A percentile compares a stretch with the other conserved stretches of the same genome.
These are phyloP conservation scores for Vidua macroura DNA, from an alignment of 2,113 vertebrate genomes.

Conservation along the genomic window DNA sequence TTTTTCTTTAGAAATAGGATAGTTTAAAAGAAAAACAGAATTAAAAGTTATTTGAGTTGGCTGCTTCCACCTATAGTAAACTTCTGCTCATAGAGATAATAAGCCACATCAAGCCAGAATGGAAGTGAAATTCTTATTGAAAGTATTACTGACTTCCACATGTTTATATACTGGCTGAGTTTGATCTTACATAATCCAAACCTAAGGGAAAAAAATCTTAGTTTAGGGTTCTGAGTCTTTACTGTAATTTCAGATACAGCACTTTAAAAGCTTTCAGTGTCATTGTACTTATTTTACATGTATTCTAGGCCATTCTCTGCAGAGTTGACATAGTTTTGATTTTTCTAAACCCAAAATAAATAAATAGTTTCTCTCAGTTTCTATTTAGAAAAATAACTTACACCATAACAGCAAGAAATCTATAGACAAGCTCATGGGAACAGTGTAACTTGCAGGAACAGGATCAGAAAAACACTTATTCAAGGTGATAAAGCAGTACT, in stretches of 20 bases:
- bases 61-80: neutral
- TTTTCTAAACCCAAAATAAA: neutral
- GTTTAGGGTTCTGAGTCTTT: neutral
- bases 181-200: neutral
- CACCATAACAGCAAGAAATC: neutral
- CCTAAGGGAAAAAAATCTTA: neutral
- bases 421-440: neutral
- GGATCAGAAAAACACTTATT: neutral
- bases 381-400: neutral
- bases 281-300: neutral
- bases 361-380: neutral
- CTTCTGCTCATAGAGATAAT: neutral
- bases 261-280: neutral
- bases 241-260: neutral
- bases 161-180: neutral
- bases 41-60: neutral
- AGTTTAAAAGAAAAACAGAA: neutral
- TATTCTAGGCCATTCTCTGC: neutral
- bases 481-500: neutral
- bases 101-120: neutral
- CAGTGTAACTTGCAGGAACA: neutral
- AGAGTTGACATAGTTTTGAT: neutral
- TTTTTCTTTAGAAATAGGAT: neutral
- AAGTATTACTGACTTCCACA: neutral
- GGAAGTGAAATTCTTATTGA: neutral